Base-by-base conservation (phyloP, 1,140 invertebrate genomes). In the Microvelia longipes region DNA sequence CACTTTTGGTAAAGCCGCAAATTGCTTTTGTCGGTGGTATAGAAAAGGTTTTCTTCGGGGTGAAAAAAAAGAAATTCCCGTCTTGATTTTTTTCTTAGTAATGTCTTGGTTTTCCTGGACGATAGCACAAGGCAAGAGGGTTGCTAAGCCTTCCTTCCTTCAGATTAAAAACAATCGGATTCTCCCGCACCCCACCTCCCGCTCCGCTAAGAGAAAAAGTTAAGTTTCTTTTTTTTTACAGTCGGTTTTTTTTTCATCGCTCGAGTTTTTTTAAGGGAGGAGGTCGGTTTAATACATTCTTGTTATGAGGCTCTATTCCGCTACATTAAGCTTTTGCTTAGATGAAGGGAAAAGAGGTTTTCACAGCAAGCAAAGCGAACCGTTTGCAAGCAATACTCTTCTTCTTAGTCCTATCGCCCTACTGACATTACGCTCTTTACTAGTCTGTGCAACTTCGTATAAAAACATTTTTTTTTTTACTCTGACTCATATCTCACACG, bases 261-360 rank as follows among this genome's bases (percentile, higher is more conserved):
- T 50, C 35, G 35, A 50, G 35, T 50, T 50, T 50, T 19, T 50
- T 50, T 11, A 19, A 5, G 35, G 19, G 35, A 50, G 19, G 35
- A 29, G 66, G 11, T 71, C 27, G 69, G 69, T 69, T 69, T 69
- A 69, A 69, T 69, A 69, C 35, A 50, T 50, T 50, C 35, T 50
- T 50, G 35, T 50, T 50, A 71, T 71, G 70, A 71, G 70, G 61
- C 70, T 66, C 67, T 66, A 71, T 71, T 71, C 70, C 70, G 70
- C 70, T 71, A 71, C 67, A 71, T 71, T 71, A 71, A 68, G 67
- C 70, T 26, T 29, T 29, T 26, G n/a, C n/a, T n/a, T n/a, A n/a
- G n/a, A n/a, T n/a, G n/a, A n/a, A n/a, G n/a, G n/a, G n/a, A n/a
- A n/a, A n/a, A n/a, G n/a, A n/a, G n/a, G n/a, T n/a, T n/a, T n/a